Evolutionary conservation across 2,113 vertebrate species (phyloP), one percentile per base, ranked within the genome.

Genomic region (Cyanoderma ruficeps): DNA sequence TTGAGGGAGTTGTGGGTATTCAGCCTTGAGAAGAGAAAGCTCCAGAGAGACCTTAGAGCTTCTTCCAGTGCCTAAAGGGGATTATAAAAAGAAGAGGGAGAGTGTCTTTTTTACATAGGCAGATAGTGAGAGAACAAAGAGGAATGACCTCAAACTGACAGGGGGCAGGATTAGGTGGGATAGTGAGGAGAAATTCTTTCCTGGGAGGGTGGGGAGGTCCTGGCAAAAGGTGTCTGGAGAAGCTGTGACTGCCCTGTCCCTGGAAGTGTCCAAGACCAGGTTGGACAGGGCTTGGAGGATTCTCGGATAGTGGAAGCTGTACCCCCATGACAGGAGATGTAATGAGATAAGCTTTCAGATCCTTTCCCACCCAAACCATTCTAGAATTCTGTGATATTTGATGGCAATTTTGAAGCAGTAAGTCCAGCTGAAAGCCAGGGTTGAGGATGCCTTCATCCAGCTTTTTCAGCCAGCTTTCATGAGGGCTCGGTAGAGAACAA

Each of bases 201-300:
- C 53, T 22, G 21, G 1, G 30, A 89, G 17, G 8, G 10, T 27
- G 53, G 14, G 1, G 9, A 55, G 22, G 15, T 60, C 22, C 37
- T 81, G 68, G 44, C 37, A 14, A 33, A 27, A 35, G 50, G 2
- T 89, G 28, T 3, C 13, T 16, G 19, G 61, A 61, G 61, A 5
- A 83, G 37, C 21, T 65, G 42, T 50, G 59, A 25, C 41, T 41
- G 41, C 16, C 10, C n/a, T 30, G 47, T 76, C n/a, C n/a, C 47
- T 83, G 55, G 24, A 2, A 41, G 35, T 69, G 47, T 27, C 63
- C 55, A 31, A 42, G 47, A 25, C 41, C 41, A 23, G 47, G 31
- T 0, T 69, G 70, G 49, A 41, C 1, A 1, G n/a, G 15, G 7
- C 65, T 70, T 21, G 56, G 63, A 76, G n/a, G 47, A 47, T 0